Evolutionary conservation across 2,888 invertebrate species (phyloP).

Genomic region (Crematogaster levior): DNA sequence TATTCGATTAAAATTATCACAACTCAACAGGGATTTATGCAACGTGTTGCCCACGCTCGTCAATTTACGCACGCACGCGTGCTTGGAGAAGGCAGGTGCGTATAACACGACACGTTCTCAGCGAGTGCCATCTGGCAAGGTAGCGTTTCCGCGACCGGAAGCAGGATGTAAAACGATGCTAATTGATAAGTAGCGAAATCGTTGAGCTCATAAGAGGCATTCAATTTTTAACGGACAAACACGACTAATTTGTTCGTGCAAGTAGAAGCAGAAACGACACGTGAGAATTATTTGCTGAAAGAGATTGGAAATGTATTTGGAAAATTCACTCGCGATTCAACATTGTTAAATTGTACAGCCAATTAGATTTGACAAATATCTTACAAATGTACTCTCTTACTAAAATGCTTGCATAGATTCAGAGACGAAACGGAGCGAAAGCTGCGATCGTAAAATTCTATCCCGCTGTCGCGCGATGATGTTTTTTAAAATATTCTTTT

Average conservation of each 20-base stretch:
- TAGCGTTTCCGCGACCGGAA: constrained; percentile 70
- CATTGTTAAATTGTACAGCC: constrained; percentile 66
- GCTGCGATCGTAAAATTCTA: constrained; percentile 70
- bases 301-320: background rate
- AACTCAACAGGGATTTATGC: constrained; percentile 25
- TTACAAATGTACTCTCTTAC: constrained; percentile 62
- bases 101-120: constrained; percentile 78
- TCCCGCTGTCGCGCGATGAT: constrained; percentile 47
- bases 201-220: background rate
- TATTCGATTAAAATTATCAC: constrained; percentile 13
- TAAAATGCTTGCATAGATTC: constrained; percentile 50
- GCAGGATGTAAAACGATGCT: constrained; percentile 75
- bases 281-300: background rate
- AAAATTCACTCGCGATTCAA: background rate
- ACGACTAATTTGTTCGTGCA: constrained; percentile 16
- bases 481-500: constrained; percentile 64
- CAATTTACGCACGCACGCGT: constrained; percentile 24
- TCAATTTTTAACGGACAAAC: constrained; percentile 31
- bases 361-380: constrained; percentile 66
- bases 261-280: background rate
- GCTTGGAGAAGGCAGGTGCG: constrained; percentile 73
- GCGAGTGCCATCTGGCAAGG: constrained; percentile 79
- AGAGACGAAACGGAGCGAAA: constrained; percentile 50
- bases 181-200: constrained; percentile 63
- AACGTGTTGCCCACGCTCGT: background rate